Conservation (phyloP, 2,888 invertebrate species). For the Papilio demoleus region DNA sequence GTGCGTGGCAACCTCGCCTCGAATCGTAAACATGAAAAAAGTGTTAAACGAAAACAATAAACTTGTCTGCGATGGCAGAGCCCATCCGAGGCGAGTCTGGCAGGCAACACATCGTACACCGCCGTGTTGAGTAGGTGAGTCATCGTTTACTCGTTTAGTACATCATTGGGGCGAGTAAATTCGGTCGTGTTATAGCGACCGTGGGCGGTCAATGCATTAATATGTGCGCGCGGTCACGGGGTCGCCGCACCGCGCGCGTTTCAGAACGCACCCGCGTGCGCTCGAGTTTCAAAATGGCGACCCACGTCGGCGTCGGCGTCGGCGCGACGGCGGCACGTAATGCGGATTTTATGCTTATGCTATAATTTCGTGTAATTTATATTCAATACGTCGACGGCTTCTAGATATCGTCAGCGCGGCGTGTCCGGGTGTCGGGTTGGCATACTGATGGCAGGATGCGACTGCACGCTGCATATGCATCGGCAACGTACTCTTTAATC, state of each 20-base stretch:
- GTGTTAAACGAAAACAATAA: slow-evolving; percentile 76
- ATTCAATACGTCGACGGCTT: slow-evolving; percentile 75
- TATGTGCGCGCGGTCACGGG: slow-evolving; percentile 79
- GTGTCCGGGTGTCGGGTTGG: slow-evolving; percentile 68
- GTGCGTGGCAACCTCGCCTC: slow-evolving; percentile 72
- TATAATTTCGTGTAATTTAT: slow-evolving; percentile 75
- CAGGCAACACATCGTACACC: slow-evolving; percentile 54
- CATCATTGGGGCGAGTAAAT: slow-evolving; percentile 59
- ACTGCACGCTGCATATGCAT: slow-evolving; percentile 62
- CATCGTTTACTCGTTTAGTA: slow-evolving; percentile 51
- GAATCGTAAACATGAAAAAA: slow-evolving; percentile 76
- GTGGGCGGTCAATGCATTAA: slow-evolving; percentile 79
- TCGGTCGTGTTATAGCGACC: slow-evolving; percentile 67
- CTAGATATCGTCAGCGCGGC: slow-evolving; percentile 68
- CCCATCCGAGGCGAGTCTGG: slow-evolving; percentile 57
- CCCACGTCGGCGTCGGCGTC: slow-evolving; percentile 31
- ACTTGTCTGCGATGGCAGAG: slow-evolving; percentile 67
- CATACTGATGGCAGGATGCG: slow-evolving; percentile 76
- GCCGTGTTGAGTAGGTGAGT: slow-evolving; percentile 50
- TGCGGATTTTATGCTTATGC: slow-evolving; percentile 50
- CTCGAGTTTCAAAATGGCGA: slow-evolving; percentile 53
- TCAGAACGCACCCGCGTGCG: slow-evolving; percentile 55
- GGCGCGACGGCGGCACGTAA: slow-evolving; percentile 41
- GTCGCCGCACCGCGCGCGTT: slow-evolving; percentile 69
- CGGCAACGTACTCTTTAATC: slow-evolving; percentile 51